Percentiles rank a stretch among this genome's conserved stretches.
phyloP scores from a whole-genome alignment of 2,113 vertebrate genomes.

The Willisornis vidua region DNA sequence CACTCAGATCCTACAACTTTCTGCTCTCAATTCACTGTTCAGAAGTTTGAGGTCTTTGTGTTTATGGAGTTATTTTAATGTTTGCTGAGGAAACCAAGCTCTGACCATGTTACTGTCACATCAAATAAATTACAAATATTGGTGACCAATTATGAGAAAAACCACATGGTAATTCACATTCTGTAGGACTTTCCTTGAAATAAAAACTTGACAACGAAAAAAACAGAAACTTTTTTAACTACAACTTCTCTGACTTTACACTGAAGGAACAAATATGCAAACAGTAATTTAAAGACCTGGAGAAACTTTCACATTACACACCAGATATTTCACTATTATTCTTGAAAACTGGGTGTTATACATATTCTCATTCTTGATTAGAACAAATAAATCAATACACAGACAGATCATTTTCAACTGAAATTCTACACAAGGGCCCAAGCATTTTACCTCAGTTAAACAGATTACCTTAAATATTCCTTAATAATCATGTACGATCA shows the following conservation, averaged over 20 bases:
- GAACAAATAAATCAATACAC: not conserved
- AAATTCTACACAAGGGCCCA: not conserved
- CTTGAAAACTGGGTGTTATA: not conserved
- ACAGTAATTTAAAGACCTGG: not conserved
- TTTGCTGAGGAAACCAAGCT: not conserved
- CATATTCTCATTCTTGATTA: not conserved
- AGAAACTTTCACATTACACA: not conserved
- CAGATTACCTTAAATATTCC: not conserved
- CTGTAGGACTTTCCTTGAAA: not conserved
- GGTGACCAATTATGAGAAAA: not conserved
- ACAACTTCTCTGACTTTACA: not conserved
- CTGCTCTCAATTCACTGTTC: not conserved
- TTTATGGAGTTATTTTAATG: not conserved
- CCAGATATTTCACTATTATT: not conserved
- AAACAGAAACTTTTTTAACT: not conserved
- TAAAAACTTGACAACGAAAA: not conserved
- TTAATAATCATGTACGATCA: not conserved
- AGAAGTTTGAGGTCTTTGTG: not conserved
- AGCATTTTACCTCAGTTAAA: not conserved
- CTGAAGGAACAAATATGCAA: not conserved
- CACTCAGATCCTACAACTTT: not conserved
- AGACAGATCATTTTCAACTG: not conserved
- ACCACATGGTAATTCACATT: not conserved
- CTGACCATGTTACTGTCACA: fast-evolving
- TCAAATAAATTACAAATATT: not conserved